phyloP scores from a whole-genome alignment of 2,113 vertebrate species.

The Lanius ludovicianus region DNA sequence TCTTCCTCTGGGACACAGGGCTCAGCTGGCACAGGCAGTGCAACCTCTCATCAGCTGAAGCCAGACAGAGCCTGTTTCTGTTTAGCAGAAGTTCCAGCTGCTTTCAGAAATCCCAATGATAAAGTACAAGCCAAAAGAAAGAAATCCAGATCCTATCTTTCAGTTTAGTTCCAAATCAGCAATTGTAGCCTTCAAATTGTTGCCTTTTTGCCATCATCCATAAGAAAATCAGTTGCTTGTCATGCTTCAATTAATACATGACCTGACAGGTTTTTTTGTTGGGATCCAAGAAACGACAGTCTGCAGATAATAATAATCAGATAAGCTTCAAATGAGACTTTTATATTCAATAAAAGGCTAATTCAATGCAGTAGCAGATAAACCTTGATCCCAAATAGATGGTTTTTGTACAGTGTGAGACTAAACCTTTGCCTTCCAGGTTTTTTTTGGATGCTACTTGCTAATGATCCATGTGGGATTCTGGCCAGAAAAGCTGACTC shows the following conservation, averaged over 20 bases:
- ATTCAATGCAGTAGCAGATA: neutral
- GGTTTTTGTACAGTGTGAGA: neutral
- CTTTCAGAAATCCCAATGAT: neutral
- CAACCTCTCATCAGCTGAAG: neutral
- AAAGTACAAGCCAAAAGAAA: neutral
- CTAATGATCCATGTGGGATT: neutral
- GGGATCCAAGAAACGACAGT: neutral
- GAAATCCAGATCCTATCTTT: neutral
- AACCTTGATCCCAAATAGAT: neutral
- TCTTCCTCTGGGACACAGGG: neutral
- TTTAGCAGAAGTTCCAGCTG: conserved; percentile 16
- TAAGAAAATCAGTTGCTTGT: neutral
- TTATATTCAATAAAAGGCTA: neutral
- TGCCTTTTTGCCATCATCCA: neutral
- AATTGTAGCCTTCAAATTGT: neutral
- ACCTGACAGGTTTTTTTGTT: neutral
- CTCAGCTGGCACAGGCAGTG: conserved; percentile 6
- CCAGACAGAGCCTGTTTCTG: neutral
- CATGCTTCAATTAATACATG: neutral
- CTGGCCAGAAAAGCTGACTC: conserved; percentile 16
- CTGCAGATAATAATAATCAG: neutral
- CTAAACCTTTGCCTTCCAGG: neutral
- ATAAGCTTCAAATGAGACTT: neutral
- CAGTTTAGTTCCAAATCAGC: neutral
- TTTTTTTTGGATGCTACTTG: neutral